A percentile compares a stretch with the other conserved stretches of the same genome.
Evolutionary conservation across 2,888 invertebrate genomes (phyloP).

Genomic region (Drosophila prostipennis): DNA sequence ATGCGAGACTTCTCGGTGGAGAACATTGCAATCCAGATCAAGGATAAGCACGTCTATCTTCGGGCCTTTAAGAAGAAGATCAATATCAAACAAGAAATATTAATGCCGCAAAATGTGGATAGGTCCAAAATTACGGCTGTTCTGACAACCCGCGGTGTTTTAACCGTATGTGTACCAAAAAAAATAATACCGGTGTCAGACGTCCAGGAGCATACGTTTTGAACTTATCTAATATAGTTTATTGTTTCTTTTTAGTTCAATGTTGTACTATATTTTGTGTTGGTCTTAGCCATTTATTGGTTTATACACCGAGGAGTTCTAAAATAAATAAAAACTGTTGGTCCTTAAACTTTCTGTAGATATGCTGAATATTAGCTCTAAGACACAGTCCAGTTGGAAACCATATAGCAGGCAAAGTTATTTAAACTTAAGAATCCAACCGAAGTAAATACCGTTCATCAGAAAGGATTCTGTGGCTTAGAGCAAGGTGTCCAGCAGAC

Average conservation of each 20-base stretch:
- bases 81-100: constrained; percentile 11
- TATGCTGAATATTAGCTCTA: constrained; percentile 12
- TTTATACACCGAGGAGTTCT: background rate
- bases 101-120: constrained; percentile 26
- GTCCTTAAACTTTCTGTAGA: background rate
- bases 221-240: background rate
- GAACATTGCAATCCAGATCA: constrained; percentile 26
- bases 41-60: constrained; percentile 10
- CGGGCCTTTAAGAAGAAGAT: constrained; percentile 1
- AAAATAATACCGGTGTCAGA: background rate
- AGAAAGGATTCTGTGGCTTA: background rate
- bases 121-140: constrained; percentile 1
- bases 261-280: background rate
- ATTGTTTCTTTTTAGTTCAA: background rate
- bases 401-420: too few relatives aligned
- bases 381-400: constrained; percentile 7
- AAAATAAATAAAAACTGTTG: background rate
- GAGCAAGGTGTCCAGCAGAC: constrained; percentile 23
- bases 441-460: too few relatives aligned
- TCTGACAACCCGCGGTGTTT: constrained; percentile 18
- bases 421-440: too few relatives aligned
- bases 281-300: background rate
- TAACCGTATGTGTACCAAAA: constrained; percentile 22
- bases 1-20: constrained; percentile 31
- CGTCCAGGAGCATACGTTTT: background rate